Evolutionary conservation across 1,140 invertebrate genomes (phyloP).

Genomic region (Trichonephila clavata): DNA sequence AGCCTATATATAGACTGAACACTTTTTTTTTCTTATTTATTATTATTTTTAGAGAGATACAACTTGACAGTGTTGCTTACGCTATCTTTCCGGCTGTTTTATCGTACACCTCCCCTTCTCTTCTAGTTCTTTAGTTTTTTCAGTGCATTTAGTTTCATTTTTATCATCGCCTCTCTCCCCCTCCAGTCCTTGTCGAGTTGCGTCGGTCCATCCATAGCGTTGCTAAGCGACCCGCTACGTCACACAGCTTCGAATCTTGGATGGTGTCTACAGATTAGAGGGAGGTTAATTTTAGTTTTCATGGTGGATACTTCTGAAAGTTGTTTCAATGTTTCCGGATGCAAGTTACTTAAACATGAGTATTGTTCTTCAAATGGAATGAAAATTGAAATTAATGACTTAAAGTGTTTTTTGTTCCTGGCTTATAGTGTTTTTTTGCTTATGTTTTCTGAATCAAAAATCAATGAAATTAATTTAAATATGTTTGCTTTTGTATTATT

Average conservation of each 20-base stretch:
- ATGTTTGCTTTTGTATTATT: too few species aligned
- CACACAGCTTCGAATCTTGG: background rate
- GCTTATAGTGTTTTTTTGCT: too few species aligned
- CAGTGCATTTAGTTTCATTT: background rate
- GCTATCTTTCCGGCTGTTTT: constrained; percentile 4
- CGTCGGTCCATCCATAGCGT: background rate
- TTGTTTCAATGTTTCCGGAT: background rate
- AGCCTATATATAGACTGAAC: constrained; percentile 23
- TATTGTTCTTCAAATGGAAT: too few species aligned
- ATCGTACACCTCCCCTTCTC: background rate
- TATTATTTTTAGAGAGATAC: constrained; percentile 28
- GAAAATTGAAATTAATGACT: too few species aligned
- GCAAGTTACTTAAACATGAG: too few species aligned
- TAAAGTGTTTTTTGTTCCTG: too few species aligned
- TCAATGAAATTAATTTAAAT: too few species aligned
- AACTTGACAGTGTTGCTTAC: constrained; percentile 22
- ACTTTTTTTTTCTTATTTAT: constrained; percentile 8
- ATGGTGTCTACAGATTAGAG: background rate
- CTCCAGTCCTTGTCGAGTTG: background rate
- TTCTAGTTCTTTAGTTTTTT: background rate
- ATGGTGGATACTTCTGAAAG: background rate
- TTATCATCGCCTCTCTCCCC: background rate
- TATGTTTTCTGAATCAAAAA: too few species aligned
- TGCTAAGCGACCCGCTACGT: background rate
- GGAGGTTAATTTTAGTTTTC: background rate